Percentiles rank a stretch among this genome's conserved stretches.
Conservation (phyloP, 2,888 invertebrate genomes). For the Melipona beecheii region DNA sequence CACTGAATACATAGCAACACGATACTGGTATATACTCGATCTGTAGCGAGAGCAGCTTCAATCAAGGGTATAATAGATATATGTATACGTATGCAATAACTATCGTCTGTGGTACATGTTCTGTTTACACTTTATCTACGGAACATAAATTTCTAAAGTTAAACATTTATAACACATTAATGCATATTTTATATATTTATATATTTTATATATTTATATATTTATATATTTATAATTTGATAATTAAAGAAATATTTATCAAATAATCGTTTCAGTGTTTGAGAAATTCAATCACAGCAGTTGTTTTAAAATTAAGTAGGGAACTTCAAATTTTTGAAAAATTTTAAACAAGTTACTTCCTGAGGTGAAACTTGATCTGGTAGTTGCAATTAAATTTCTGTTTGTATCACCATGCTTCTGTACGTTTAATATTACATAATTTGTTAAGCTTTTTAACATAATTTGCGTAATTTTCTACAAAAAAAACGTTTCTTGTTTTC, state of each 20-base stretch:
- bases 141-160: not conserved
- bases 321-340: not conserved
- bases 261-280: not conserved
- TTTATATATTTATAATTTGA: too few species aligned
- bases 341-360: not conserved
- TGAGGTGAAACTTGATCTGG: not conserved
- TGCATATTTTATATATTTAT: not conserved
- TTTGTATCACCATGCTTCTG: not conserved
- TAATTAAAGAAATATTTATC: not conserved
- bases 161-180: not conserved
- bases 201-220: too few species aligned
- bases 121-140: not conserved
- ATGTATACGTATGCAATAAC: too few species aligned
- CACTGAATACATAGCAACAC: conserved; percentile 2
- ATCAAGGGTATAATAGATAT: not conserved
- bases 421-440: not conserved
- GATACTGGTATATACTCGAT: conserved; percentile 6
- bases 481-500: not conserved
- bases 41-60: not conserved
- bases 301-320: not conserved
- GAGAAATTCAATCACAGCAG: not conserved
- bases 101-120: not conserved
- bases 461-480: not conserved
- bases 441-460: not conserved
- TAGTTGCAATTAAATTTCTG: not conserved